Percentiles rank a stretch among this genome's conserved stretches.
These are phyloP conservation scores for Muricea muricata DNA, from an alignment of 92 coral and sea anemone genomes.

Conservation along the genomic window DNA sequence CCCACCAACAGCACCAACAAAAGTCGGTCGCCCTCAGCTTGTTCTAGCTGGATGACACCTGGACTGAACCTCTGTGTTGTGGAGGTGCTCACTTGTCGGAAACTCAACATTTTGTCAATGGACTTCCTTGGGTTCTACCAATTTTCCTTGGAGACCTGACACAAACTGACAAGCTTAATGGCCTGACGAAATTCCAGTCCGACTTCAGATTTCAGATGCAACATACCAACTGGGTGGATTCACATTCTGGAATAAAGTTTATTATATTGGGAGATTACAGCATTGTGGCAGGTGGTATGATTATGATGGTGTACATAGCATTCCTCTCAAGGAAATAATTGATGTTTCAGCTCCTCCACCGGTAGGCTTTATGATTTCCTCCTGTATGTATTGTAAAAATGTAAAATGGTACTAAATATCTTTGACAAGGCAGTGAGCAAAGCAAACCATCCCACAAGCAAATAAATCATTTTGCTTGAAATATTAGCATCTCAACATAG, in stretches of 20 bases:
- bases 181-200: not conserved
- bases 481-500: too few relatives aligned
- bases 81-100: not conserved
- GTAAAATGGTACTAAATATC: too few relatives aligned
- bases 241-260: not conserved
- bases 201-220: not conserved
- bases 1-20: not conserved
- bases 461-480: too few relatives aligned
- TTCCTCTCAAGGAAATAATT: not conserved
- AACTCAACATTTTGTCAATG: not conserved
- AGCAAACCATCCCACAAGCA: too few relatives aligned
- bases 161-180: conserved; percentile 2
- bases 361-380: not conserved
- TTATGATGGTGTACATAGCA: not conserved
- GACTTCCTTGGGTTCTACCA: conserved; percentile 2
- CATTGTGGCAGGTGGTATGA: not conserved
- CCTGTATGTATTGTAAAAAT: not conserved
- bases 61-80: not conserved
- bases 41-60: not conserved
- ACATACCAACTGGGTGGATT: not conserved
- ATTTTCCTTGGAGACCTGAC: not conserved
- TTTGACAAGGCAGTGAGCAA: too few relatives aligned
- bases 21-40: not conserved
- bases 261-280: not conserved
- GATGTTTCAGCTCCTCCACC: not conserved